Conservation (phyloP, 2,113 vertebrate genomes). For the Otolemur garnettii region DNA sequence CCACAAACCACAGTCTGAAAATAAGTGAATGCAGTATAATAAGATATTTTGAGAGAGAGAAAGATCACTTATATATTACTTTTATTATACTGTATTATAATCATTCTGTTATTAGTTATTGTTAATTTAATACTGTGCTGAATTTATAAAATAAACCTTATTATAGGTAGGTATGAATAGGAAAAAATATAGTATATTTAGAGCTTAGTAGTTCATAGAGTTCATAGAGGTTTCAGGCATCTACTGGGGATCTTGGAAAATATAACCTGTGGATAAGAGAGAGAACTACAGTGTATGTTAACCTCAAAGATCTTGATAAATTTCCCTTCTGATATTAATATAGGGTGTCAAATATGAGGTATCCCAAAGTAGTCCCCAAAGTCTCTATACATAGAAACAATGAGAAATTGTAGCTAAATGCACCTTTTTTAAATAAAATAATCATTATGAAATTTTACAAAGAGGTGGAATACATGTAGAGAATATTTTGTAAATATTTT, state of each 20-base stretch:
- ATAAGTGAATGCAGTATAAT: neutral
- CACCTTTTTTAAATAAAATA: no score
- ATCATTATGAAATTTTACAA: no score
- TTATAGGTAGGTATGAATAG: neutral
- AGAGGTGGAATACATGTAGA: no score
- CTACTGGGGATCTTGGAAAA: neutral
- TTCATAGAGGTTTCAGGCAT: neutral
- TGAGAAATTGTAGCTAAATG: no score
- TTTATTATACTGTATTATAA: neutral
- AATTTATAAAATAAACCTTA: neutral
- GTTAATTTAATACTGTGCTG: neutral
- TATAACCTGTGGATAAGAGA: neutral
- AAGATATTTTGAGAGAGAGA: neutral
- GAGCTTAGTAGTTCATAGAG: neutral
- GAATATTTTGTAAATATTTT: no score
- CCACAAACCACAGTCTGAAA: neutral
- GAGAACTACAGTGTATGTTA: neutral
- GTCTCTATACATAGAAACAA: no score
- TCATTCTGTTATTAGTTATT: neutral
- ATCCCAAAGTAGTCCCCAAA: no score
- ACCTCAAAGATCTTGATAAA: constrained; percentile 59
- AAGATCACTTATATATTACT: neutral
- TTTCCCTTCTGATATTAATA: neutral
- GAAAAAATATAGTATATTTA: neutral
- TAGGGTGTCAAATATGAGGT: no score